Base-by-base conservation (phyloP, 2,888 invertebrate genomes). In the Eustalomyia histrio region DNA sequence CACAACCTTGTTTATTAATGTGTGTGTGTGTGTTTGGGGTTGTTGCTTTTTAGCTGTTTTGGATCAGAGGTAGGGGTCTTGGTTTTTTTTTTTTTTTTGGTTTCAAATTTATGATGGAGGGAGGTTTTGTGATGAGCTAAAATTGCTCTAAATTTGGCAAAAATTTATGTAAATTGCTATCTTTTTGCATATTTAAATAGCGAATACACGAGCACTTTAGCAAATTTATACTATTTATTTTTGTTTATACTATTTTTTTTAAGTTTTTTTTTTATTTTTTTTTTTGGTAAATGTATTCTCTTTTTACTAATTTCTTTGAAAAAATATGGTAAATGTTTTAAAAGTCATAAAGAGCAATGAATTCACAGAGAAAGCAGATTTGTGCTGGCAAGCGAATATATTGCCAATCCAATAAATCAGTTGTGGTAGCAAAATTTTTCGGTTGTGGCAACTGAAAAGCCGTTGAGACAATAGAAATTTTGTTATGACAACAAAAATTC, bases 171-270 rank as follows among this genome's bases (percentile, higher is more conserved):
- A 89, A 90, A 89, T 89, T 90, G 90, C 85, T 87, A 87, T 90
- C 90, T 89, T 89, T 89, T 89, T 89, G 89, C 89, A 89, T 89
- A 90, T 89, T 90, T 88, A 90, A 90, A 89, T 87, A 89, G 89
- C 88, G 88, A 88, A 86, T 90, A 87, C 87, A 89, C 86, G 89
- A 89, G 89, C 89, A 88, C 89, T 88, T 89, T 88, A 86, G 85
- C 86, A 87, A 88, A 87, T 88, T 61, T 76, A 29, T 29, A 57
- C 64, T 69, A 64, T 60, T 50, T 60, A 47, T 52, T 47, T 24
- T 53, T 65, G 64, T 55, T 67, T 18, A 52, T 72, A 39, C 35
- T 35, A 17, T 33, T 29, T n/a, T 52, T 33, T 60, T 69, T 52
- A 29, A 33, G 21, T 16, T 53, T 24, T 50, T 55, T 87, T 88